These are phyloP conservation scores for Siniperca chuatsi DNA, from an alignment of 2,113 vertebrate species.

Conservation along the genomic window DNA sequence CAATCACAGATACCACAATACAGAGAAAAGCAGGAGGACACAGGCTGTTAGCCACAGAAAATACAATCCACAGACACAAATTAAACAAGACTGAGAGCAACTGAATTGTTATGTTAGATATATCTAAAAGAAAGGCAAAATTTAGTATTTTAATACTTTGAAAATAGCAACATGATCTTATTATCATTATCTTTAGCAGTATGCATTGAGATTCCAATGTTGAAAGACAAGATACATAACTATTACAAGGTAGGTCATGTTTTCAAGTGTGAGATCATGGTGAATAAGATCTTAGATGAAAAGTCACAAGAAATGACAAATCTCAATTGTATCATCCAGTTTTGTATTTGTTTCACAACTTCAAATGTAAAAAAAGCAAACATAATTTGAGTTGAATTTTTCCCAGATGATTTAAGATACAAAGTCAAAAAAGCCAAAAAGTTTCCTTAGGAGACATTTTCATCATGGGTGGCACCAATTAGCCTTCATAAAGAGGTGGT, in stretches of 20 bases:
- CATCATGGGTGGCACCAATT: slow-evolving; percentile 1
- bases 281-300: slow-evolving; percentile 1
- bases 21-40: slow-evolving; percentile 44
- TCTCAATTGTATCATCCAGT: background rate
- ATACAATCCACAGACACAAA: slow-evolving; percentile 38
- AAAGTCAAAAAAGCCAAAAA: background rate
- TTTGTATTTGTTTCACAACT: background rate
- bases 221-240: slow-evolving; percentile 7
- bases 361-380: background rate
- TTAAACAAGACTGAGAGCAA: slow-evolving; percentile 23
- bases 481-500: slow-evolving; percentile 1
- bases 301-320: background rate
- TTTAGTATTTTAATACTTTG: slow-evolving; percentile 12
- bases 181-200: slow-evolving; percentile 5
- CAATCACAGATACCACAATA: slow-evolving; percentile 46
- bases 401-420: background rate
- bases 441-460: slow-evolving; percentile 34
- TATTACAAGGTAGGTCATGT: slow-evolving; percentile 8
- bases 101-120: background rate
- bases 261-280: slow-evolving; percentile 26
- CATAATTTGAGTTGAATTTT: background rate
- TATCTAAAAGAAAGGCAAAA: background rate
- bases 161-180: slow-evolving; percentile 6
- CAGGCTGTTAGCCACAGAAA: slow-evolving; percentile 42
- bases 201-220: slow-evolving; percentile 28